Evolutionary conservation across 2,113 vertebrate species (phyloP).

Genomic region (Muntiacus reevesi): DNA sequence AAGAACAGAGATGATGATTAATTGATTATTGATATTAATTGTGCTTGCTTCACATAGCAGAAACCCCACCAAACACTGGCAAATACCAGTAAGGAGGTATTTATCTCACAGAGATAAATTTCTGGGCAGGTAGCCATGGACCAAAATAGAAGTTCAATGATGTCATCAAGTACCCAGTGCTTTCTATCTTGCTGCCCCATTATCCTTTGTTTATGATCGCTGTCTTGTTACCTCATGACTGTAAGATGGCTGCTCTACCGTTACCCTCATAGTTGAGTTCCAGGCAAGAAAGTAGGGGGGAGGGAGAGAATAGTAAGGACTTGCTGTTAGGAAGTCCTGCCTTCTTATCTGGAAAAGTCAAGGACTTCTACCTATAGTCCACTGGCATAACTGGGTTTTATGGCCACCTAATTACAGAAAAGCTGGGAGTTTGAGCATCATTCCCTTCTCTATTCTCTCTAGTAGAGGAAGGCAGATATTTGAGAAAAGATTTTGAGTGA

Average conservation of each 20-base stretch:
- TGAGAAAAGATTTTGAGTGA: background rate
- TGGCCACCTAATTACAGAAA: background rate
- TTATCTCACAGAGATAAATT: background rate
- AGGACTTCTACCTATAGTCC: background rate
- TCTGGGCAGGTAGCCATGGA: background rate
- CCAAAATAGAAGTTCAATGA: background rate
- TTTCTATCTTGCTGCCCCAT: background rate
- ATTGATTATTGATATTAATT: background rate
- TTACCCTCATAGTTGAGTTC: background rate
- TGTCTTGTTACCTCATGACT: background rate
- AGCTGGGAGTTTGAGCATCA: background rate
- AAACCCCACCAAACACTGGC: background rate
- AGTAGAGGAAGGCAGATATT: background rate
- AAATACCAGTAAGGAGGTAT: background rate
- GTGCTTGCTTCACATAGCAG: background rate
- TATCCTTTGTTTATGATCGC: background rate
- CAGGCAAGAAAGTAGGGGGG: background rate
- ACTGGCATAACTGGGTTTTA: background rate
- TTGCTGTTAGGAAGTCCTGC: background rate
- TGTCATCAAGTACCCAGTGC: background rate
- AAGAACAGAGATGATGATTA: background rate
- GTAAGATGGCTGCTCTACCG: background rate
- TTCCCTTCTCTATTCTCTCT: background rate
- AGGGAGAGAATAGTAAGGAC: background rate
- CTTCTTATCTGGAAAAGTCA: conserved; percentile 10